Evolutionary conservation across 2,797 vertebrate species (phyloP).

Genomic region (Tangara arthus): DNA sequence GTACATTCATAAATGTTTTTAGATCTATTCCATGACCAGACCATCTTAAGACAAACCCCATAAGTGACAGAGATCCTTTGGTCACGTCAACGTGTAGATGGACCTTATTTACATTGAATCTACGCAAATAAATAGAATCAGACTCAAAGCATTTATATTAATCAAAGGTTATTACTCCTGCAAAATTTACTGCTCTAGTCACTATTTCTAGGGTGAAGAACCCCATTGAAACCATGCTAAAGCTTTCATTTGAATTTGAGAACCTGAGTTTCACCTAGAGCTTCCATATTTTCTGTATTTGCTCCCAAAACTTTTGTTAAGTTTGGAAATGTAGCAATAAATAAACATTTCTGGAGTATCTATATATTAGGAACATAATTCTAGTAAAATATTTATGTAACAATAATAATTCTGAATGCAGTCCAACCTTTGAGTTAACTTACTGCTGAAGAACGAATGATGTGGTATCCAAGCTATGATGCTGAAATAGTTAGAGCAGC

Average conservation of each 20-base stretch:
- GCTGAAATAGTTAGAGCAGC: not conserved
- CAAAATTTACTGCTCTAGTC: not conserved
- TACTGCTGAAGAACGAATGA: not conserved
- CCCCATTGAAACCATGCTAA: not conserved
- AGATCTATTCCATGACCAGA: not conserved
- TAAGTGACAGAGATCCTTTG: not conserved
- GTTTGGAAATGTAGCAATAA: not conserved
- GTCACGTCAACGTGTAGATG: fast-evolving
- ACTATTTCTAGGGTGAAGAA: not conserved
- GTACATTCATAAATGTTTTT: not conserved
- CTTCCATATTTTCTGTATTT: not conserved
- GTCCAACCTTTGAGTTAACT: not conserved
- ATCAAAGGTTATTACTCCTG: not conserved
- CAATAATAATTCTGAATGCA: not conserved
- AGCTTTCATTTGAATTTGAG: not conserved
- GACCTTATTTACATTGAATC: not conserved
- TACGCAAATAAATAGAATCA: not conserved
- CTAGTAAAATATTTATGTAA: not conserved
- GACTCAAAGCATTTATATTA: not conserved
- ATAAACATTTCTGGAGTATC: not conserved
- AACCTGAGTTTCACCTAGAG: not conserved
- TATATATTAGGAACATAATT: not conserved
- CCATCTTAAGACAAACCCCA: not conserved
- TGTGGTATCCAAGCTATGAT: not conserved
- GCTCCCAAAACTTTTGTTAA: not conserved